Evolutionary conservation across 2,888 invertebrate species (phyloP).

Genomic region (Melanostoma scalare): DNA sequence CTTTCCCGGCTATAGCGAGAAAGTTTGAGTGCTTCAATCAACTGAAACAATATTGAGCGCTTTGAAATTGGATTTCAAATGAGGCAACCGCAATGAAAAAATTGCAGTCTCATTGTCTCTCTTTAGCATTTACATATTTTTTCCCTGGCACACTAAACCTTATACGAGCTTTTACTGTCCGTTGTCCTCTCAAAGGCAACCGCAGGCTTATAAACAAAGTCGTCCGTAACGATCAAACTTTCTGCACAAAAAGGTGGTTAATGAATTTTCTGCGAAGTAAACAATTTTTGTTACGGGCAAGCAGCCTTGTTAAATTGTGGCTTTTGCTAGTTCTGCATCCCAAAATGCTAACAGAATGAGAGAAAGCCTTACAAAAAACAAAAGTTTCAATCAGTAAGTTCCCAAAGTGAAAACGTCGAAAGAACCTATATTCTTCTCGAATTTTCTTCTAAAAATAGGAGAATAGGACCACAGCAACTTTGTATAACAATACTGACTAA

Average conservation of each 20-base stretch:
- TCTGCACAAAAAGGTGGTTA: conserved; percentile 38
- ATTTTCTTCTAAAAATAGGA: neutral
- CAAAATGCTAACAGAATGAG: too few species aligned
- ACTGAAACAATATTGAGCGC: conserved; percentile 65
- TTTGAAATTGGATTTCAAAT: conserved; percentile 67
- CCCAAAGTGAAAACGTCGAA: too few species aligned
- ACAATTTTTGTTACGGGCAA: neutral
- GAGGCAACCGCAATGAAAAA: conserved; percentile 9
- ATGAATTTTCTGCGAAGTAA: conserved; percentile 23
- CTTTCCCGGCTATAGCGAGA: conserved; percentile 7
- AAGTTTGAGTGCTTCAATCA: conserved; percentile 61
- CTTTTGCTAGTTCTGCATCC: too few species aligned
- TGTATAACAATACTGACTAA: neutral
- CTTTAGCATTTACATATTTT: conserved; percentile 16
- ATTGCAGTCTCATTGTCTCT: neutral
- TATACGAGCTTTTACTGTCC: neutral
- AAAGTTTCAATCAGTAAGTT: too few species aligned
- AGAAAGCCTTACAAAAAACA: too few species aligned
- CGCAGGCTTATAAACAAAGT: conserved; percentile 25
- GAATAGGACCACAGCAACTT: neutral
- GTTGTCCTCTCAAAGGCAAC: conserved; percentile 36
- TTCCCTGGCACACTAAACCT: too few species aligned
- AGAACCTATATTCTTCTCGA: too few species aligned
- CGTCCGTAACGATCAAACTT: conserved; percentile 34
- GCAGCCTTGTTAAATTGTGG: too few species aligned